A percentile compares a stretch with the other conserved stretches of the same genome.
Conservation (phyloP, 37 sponge, comb jelly and placozoan genomes). For the Oopsacas minuta region DNA sequence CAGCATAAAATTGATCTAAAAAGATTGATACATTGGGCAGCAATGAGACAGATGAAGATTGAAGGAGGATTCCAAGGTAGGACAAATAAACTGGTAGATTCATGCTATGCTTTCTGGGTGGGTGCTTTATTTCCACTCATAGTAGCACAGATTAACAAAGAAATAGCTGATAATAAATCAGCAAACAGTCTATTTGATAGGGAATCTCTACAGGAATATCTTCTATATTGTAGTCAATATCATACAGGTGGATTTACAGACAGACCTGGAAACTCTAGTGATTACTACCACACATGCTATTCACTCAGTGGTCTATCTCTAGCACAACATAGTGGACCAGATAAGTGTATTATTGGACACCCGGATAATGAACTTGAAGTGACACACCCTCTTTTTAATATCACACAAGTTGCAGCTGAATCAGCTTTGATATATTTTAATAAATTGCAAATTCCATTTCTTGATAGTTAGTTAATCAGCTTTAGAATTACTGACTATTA, state of each 20-base stretch:
- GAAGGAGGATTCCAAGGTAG: slow-evolving; percentile 98
- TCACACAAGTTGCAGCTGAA: neutral
- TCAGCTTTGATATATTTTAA: neutral
- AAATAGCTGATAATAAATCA: neutral
- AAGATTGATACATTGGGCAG: slow-evolving; percentile 50
- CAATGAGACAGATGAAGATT: slow-evolving; percentile 66
- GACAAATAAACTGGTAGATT: slow-evolving; percentile 94
- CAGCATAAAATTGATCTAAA: neutral
- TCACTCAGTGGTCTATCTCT: slow-evolving; percentile 83
- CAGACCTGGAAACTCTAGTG: slow-evolving; percentile 79
- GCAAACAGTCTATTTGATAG: slow-evolving; percentile 12
- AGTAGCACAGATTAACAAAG: neutral
- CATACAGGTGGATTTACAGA: slow-evolving; percentile 71
- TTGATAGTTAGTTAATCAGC: neutral
- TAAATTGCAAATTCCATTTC: neutral
- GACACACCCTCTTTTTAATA: neutral
- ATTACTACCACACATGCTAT: slow-evolving; percentile 93
- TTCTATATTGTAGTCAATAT: slow-evolving; percentile 83
- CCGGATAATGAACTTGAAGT: neutral
- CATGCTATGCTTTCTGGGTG: slow-evolving; percentile 97
- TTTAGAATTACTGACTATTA: too few species aligned
- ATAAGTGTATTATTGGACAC: neutral
- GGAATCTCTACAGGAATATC: slow-evolving; percentile 75
- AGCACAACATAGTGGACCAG: slow-evolving; percentile 49
- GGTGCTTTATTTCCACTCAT: slow-evolving; percentile 87